Conservation (phyloP, 2,888 invertebrate species). For the Bellardia bayeri region DNA sequence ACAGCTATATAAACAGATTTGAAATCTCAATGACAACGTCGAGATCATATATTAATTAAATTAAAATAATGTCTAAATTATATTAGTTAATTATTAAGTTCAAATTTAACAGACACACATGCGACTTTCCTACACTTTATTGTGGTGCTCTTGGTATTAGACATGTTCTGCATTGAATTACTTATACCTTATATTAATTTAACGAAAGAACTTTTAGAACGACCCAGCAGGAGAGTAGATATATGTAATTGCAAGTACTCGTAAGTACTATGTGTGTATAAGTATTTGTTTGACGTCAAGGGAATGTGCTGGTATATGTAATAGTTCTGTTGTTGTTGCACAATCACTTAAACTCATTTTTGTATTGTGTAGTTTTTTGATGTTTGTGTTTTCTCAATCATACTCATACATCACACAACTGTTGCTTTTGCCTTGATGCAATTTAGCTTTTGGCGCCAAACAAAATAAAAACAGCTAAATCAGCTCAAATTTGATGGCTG, state of each 20-base stretch:
- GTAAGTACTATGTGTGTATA: not conserved
- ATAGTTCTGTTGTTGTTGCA: not conserved
- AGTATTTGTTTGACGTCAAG: conserved; percentile 9
- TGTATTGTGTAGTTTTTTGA: conserved; percentile 14
- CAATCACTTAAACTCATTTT: conserved; percentile 48
- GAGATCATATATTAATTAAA: too few species aligned
- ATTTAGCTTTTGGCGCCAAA: conserved; percentile 62
- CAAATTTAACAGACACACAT: too few species aligned
- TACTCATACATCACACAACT: conserved; percentile 25
- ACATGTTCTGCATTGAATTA: too few species aligned
- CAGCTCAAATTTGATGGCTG: conserved; percentile 59
- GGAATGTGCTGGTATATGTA: not conserved
- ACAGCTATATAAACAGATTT: too few species aligned
- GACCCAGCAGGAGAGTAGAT: not conserved
- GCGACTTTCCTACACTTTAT: too few species aligned
- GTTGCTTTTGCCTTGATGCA: conserved; percentile 68
- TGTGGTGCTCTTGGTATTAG: too few species aligned
- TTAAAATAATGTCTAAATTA: too few species aligned
- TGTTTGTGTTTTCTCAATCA: conserved; percentile 39
- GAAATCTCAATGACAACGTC: too few species aligned
- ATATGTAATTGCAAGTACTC: not conserved
- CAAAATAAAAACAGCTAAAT: conserved; percentile 53
- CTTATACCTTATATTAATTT: too few species aligned
- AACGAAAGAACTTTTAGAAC: not conserved
- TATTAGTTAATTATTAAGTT: too few species aligned